Evolutionary conservation across 2,888 invertebrate species (phyloP).

Genomic region (Eupeodes luniger): DNA sequence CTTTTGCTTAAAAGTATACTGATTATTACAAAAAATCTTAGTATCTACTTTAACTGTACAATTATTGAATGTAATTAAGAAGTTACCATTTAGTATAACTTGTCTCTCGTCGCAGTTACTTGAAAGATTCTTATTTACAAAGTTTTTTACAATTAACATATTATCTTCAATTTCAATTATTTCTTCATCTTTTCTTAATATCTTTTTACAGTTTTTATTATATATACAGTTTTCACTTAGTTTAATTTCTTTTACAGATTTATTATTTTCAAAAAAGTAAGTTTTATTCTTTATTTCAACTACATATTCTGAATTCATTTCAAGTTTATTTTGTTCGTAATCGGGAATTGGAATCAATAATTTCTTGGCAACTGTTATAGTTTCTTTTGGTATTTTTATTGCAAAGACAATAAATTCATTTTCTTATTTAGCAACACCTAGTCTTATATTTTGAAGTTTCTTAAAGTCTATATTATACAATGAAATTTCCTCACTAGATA

Average conservation of each 20-base stretch:
- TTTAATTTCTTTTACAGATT: neutral
- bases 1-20: neutral
- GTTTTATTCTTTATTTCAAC: too few species aligned
- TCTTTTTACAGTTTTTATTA: constrained; percentile 2
- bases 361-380: constrained; percentile 3
- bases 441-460: too few species aligned
- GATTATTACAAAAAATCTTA: neutral
- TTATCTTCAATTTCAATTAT: neutral
- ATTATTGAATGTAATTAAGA: constrained; percentile 5
- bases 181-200: neutral
- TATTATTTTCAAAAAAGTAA: too few species aligned
- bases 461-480: too few species aligned
- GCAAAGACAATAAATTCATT: constrained; percentile 5
- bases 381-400: constrained; percentile 1
- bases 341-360: constrained; percentile 2
- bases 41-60: neutral
- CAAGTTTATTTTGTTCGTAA: too few species aligned
- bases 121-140: constrained; percentile 5
- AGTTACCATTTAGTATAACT: constrained; percentile 1
- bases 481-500: too few species aligned
- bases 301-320: too few species aligned
- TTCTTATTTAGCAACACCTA: constrained; percentile 5
- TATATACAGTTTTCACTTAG: neutral
- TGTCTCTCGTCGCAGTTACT: constrained; percentile 5
- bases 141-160: neutral